These are phyloP conservation scores for Gambusia holbrooki DNA, from an alignment of 2,113 vertebrate species.

Conservation along the genomic window DNA sequence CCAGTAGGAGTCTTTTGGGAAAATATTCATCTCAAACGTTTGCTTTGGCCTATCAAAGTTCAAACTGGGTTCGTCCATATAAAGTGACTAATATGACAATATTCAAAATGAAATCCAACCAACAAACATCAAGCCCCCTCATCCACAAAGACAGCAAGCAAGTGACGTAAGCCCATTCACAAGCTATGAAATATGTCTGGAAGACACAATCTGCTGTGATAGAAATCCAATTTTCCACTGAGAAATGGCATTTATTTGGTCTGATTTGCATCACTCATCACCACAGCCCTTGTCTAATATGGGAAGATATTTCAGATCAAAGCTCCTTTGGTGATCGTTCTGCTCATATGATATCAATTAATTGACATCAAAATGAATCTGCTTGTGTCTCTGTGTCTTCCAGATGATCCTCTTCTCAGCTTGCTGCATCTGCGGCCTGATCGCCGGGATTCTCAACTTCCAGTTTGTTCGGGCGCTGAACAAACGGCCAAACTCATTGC, in stretches of 20 bases:
- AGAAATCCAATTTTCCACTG: conserved; percentile 58
- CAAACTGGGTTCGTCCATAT: neutral
- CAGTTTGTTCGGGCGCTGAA: conserved; percentile 96
- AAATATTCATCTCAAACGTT: conserved; percentile 6
- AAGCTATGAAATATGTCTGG: conserved; percentile 31
- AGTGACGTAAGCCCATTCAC: conserved; percentile 41
- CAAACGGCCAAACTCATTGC: conserved; percentile 86
- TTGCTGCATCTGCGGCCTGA: conserved; percentile 98
- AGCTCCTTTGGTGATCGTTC: neutral
- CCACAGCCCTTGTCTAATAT: conserved; percentile 5
- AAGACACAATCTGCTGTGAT: conserved; percentile 33
- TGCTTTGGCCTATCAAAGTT: neutral
- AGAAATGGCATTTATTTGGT: conserved; percentile 61
- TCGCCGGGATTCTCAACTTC: conserved; percentile 97
- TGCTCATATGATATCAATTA: neutral
- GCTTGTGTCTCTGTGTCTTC: conserved; percentile 1
- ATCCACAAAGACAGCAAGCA: conserved; percentile 27
- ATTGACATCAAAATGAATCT: conserved; percentile 5
- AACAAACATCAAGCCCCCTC: conserved; percentile 12
- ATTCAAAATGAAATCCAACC: conserved; percentile 19
- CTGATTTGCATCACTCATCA: conserved; percentile 41
- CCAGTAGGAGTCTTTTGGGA: neutral
- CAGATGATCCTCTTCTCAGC: conserved; percentile 99
- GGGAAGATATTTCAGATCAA: conserved; percentile 22
- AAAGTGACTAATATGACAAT: conserved; percentile 26